Conservation (phyloP, 2,888 invertebrate genomes). For the Drosophila villosipedis region DNA sequence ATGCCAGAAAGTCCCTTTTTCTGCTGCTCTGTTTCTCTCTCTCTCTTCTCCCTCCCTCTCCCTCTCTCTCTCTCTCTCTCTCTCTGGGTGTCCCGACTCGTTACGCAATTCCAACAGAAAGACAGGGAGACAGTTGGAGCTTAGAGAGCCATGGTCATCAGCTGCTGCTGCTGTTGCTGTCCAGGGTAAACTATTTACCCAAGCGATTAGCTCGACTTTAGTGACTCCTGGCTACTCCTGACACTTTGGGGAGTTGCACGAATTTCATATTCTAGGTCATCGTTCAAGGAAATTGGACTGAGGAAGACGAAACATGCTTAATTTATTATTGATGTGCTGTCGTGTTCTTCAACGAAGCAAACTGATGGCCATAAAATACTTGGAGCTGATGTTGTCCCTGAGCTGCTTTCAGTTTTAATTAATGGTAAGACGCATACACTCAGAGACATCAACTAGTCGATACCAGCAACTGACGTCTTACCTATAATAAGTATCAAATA, state of each 20-base stretch:
- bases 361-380: slow-evolving; percentile 2
- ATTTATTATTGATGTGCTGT: slow-evolving; percentile 64
- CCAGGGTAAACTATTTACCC: slow-evolving; percentile 67
- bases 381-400: slow-evolving; percentile 15
- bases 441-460: neutral
- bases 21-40: slow-evolving; percentile 9
- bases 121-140: slow-evolving; percentile 3
- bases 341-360: slow-evolving; percentile 9
- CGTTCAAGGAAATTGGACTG: slow-evolving; percentile 50
- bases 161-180: slow-evolving; percentile 2
- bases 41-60: slow-evolving; percentile 7
- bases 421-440: neutral
- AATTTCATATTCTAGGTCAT: slow-evolving; percentile 72
- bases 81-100: slow-evolving; percentile 9
- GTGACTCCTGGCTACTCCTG: slow-evolving; percentile 47
- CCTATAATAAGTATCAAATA: neutral
- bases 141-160: slow-evolving; percentile 34
- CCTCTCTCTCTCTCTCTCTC: slow-evolving; percentile 4
- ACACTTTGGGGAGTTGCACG: slow-evolving; percentile 30
- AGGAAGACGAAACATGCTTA: slow-evolving; percentile 41
- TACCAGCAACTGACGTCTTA: neutral
- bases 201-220: slow-evolving; percentile 71
- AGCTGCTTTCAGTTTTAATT: slow-evolving; percentile 24
- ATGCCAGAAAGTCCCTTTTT: slow-evolving; percentile 63
- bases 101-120: slow-evolving; percentile 35